These are phyloP conservation scores for Paracentrotus lividus DNA, from an alignment of 53 echinoderm and acorn worm genomes.

Conservation along the genomic window DNA sequence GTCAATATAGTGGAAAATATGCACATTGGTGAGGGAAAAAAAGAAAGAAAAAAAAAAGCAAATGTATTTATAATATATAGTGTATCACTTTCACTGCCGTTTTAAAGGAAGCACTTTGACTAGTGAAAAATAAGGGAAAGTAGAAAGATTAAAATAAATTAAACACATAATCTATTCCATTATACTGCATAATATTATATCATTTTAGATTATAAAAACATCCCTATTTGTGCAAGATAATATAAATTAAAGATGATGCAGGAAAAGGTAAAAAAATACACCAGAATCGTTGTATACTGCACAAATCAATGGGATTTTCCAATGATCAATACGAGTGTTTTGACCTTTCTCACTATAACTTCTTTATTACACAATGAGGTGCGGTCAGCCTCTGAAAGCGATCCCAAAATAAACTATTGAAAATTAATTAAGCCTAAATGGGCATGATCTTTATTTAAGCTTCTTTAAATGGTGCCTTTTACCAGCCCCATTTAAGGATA, in stretches of 20 bases:
- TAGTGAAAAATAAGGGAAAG: background rate
- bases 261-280: background rate
- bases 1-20: no score
- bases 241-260: background rate
- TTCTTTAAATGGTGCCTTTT: background rate
- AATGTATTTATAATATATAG: background rate
- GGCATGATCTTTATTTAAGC: background rate
- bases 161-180: no score
- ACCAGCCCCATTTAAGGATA: background rate
- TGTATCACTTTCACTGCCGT: background rate
- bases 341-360: background rate
- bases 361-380: background rate
- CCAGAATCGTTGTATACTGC: background rate
- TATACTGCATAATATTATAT: no score
- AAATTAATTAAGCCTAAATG: constrained; percentile 37
- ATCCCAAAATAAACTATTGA: constrained; percentile 47
- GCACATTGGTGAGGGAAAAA: no score
- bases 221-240: background rate
- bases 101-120: background rate
- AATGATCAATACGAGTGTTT: constrained; percentile 14
- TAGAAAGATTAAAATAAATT: background rate
- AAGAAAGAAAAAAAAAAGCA: background rate
- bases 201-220: no score
- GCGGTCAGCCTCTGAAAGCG: background rate
- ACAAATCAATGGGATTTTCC: background rate